These are phyloP conservation scores for Erinaceus europaeus DNA, from an alignment of 2,113 vertebrate genomes.

Conservation along the genomic window DNA sequence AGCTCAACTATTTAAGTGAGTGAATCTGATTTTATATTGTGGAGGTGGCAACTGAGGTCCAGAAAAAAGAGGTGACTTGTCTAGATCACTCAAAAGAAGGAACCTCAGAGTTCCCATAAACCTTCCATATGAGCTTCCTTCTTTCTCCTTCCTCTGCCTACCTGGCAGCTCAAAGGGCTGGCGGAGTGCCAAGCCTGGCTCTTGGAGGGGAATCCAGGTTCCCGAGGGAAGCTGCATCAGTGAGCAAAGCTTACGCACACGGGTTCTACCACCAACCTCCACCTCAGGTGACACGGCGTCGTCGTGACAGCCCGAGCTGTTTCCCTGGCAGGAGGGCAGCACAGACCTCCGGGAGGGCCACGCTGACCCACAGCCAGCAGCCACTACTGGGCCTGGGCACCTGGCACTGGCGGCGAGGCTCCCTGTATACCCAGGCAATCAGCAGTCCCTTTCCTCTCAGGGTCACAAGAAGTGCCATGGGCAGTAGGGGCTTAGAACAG, in stretches of 20 bases:
- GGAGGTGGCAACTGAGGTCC: neutral
- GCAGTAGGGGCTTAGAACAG: neutral
- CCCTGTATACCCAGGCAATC: no score
- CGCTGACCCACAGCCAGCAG: neutral
- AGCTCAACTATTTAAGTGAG: no score
- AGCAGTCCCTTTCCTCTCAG: no score
- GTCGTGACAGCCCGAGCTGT: neutral
- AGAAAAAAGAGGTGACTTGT: neutral
- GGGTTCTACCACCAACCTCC: neutral
- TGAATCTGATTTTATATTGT: neutral
- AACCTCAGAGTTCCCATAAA: no score
- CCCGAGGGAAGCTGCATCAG: neutral
- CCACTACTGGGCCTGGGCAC: neutral
- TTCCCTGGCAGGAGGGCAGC: slow-evolving; percentile 1
- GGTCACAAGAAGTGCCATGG: neutral
- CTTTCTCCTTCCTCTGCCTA: neutral
- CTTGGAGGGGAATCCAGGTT: neutral
- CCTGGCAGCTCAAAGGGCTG: neutral
- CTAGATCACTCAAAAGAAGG: neutral
- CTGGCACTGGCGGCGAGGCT: neutral
- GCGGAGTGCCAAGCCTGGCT: neutral
- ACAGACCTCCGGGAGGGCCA: slow-evolving; percentile 23
- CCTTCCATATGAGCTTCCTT: no score
- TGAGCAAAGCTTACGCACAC: neutral
- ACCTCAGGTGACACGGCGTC: neutral